These are phyloP conservation scores for Kryphioiulus occultus DNA, from an alignment of 2,888 invertebrate genomes.

Conservation along the genomic window DNA sequence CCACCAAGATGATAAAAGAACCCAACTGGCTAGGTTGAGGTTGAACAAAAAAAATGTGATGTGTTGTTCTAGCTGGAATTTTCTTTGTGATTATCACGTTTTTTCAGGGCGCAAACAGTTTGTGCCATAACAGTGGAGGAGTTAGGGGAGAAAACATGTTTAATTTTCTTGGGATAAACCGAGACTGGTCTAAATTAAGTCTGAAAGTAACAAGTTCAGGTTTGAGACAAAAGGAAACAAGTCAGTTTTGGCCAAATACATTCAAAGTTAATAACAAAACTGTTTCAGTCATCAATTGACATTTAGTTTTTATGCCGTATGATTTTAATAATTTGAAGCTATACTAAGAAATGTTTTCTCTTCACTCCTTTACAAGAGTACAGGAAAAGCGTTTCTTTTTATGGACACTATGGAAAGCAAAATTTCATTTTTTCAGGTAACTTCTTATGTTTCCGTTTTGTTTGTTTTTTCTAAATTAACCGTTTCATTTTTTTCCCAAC, in stretches of 20 bases:
- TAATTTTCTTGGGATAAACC: background rate
- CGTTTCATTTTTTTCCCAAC: background rate
- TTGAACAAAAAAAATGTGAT: conserved; percentile 28
- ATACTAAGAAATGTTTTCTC: background rate
- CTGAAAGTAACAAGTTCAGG: background rate
- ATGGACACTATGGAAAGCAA: background rate
- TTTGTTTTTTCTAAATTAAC: background rate
- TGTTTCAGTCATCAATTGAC: background rate
- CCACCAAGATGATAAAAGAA: conserved; percentile 34
- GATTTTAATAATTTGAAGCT: background rate
- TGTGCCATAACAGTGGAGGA: conserved; percentile 21
- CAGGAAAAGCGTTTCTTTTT: background rate
- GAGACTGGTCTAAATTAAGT: background rate
- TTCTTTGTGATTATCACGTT: conserved; percentile 35
- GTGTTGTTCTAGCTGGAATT: conserved; percentile 35
- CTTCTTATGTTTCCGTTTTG: background rate
- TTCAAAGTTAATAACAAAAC: too few species aligned
- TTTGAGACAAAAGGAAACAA: background rate
- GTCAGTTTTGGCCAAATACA: too few species aligned
- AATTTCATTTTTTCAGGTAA: background rate
- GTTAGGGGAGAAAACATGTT: background rate
- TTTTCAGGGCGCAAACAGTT: background rate
- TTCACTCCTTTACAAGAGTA: background rate
- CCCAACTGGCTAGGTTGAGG: conserved; percentile 32
- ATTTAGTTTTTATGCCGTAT: background rate